phyloP scores from a whole-genome alignment of 2,113 vertebrate species.

The Polyodon spathula region DNA sequence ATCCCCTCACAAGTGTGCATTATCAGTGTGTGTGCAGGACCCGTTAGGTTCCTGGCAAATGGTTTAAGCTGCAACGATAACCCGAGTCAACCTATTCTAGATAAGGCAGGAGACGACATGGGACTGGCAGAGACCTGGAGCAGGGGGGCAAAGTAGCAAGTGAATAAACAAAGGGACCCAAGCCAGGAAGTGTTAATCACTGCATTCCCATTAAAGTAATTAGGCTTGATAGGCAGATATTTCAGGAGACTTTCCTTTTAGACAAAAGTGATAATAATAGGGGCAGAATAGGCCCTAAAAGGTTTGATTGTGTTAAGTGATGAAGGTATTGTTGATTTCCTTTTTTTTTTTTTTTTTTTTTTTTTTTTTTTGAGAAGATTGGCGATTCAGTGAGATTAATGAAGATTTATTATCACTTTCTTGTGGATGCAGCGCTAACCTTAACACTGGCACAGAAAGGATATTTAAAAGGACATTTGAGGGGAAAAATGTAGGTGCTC shows the following conservation, averaged over 20 bases:
- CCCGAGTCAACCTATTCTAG: constrained; percentile 40
- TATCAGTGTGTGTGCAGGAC: constrained; percentile 49
- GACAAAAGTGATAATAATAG: constrained; percentile 31
- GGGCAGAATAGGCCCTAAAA: constrained; percentile 12
- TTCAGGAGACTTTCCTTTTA: constrained; percentile 37
- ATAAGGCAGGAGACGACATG: constrained; percentile 40
- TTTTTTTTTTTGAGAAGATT: constrained; percentile 29
- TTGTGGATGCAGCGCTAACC: neutral
- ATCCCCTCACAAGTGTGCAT: constrained; percentile 29
- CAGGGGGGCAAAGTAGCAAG: constrained; percentile 33
- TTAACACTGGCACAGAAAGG: neutral
- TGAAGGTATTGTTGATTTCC: constrained; percentile 28
- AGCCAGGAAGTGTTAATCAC: constrained; percentile 70
- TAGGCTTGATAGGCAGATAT: constrained; percentile 61
- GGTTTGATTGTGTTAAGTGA: constrained; percentile 23
- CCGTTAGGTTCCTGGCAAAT: constrained; percentile 38
- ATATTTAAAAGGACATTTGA: neutral
- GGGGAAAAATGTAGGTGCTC: too few relatives aligned
- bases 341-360: constrained; percentile 37
- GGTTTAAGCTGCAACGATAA: constrained; percentile 23
- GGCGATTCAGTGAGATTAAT: constrained; percentile 14
- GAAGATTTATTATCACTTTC: constrained; percentile 8
- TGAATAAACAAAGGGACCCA: constrained; percentile 49
- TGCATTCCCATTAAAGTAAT: constrained; percentile 48
- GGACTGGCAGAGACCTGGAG: constrained; percentile 27